Evolutionary conservation across 2,888 invertebrate genomes (phyloP).

Genomic region (Gerris lacustris): DNA sequence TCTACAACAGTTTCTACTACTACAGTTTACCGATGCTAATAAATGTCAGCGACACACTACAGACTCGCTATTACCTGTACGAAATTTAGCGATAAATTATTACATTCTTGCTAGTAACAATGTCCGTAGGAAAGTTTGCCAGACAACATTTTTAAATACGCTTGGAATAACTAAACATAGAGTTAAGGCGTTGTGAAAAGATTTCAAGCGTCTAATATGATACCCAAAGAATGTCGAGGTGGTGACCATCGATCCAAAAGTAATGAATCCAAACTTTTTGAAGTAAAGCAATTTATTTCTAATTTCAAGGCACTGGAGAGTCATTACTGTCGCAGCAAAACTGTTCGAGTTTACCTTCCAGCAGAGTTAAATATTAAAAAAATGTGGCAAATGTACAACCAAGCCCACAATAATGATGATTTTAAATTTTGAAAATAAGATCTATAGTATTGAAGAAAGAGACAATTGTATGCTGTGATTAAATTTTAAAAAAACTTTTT

Average conservation of each 20-base stretch:
- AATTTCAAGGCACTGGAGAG: slow-evolving; percentile 14
- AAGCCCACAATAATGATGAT: background rate
- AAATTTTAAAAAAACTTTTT: too few species aligned
- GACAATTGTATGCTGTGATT: too few species aligned
- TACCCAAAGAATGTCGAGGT: slow-evolving; percentile 15
- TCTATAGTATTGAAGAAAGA: too few species aligned
- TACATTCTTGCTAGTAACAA: background rate
- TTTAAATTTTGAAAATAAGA: too few species aligned
- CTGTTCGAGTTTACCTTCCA: slow-evolving; percentile 6
- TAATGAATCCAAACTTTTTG: slow-evolving; percentile 10
- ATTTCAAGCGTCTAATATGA: slow-evolving; percentile 7
- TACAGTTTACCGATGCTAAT: slow-evolving; percentile 7
- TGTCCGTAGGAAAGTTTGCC: slow-evolving; percentile 9
- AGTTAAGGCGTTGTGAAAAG: slow-evolving; percentile 15
- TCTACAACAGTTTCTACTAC: background rate
- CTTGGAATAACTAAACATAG: slow-evolving; percentile 13
- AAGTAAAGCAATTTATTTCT: slow-evolving; percentile 10
- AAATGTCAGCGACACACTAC: slow-evolving; percentile 13
- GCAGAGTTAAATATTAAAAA: slow-evolving; percentile 16
- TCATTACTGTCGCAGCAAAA: slow-evolving; percentile 16
- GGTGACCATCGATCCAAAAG: slow-evolving; percentile 14
- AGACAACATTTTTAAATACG: slow-evolving; percentile 14
- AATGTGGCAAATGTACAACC: slow-evolving; percentile 16
- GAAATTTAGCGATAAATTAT: background rate
- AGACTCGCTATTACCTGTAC: background rate